phyloP scores from a whole-genome alignment of 2,888 invertebrate species.

The Myopa tessellatipennis region DNA sequence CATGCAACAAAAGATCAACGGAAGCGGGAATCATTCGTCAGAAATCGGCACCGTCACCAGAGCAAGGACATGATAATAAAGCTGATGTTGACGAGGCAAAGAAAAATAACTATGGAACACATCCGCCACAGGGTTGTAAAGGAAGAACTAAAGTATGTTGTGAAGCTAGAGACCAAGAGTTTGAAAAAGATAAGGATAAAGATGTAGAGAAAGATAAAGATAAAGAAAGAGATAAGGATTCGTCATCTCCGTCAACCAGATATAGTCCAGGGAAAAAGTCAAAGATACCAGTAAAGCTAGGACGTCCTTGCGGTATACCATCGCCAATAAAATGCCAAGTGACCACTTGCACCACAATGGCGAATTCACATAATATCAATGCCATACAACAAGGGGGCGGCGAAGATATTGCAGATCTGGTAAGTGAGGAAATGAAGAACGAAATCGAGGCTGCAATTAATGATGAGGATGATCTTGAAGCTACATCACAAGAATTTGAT shows the following conservation, averaged over 20 bases:
- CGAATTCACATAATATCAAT: conserved; percentile 51
- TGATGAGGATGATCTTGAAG: conserved; percentile 56
- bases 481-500: conserved; percentile 43
- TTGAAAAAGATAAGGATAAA: conserved; percentile 49
- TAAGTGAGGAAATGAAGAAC: conserved; percentile 62
- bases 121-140: conserved; percentile 62
- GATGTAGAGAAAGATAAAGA: conserved; percentile 49
- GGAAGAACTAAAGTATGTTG: conserved; percentile 49
- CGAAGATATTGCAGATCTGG: conserved; percentile 66
- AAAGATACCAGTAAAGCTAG: conserved; percentile 65
- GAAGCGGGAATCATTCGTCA: conserved; percentile 59
- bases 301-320: conserved; percentile 64
- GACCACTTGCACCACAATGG: conserved; percentile 35
- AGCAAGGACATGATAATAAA: conserved; percentile 46
- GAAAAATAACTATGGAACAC: conserved; percentile 62
- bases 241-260: conserved; percentile 53
- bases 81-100: conserved; percentile 36
- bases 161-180: conserved; percentile 59
- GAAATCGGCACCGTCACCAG: conserved; percentile 62
- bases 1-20: conserved; percentile 49
- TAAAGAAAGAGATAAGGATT: conserved; percentile 48
- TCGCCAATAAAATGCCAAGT: conserved; percentile 68
- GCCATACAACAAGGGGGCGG: conserved; percentile 67
- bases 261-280: conserved; percentile 67
- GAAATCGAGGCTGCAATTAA: conserved; percentile 66